phyloP scores from a whole-genome alignment of 2,113 vertebrate genomes.

The Recurvirostra avosetta region DNA sequence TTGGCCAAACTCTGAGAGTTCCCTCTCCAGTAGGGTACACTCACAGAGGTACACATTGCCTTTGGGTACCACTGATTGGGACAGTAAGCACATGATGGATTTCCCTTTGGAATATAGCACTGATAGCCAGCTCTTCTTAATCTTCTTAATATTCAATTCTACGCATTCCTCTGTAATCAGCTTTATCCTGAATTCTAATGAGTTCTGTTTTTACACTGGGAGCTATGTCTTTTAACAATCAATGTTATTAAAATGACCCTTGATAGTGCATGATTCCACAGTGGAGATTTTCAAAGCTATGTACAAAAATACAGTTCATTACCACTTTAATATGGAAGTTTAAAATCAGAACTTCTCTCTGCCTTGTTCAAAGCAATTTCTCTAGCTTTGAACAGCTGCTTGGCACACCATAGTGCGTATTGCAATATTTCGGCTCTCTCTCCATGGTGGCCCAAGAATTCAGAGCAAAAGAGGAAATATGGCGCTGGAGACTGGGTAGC shows the following conservation, averaged over 20 bases:
- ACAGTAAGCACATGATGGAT: neutral
- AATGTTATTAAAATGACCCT: conserved; percentile 70
- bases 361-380: conserved; percentile 50
- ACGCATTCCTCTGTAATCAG: conserved; percentile 59
- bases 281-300: conserved; percentile 49
- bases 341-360: conserved; percentile 50
- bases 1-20: conserved; percentile 71
- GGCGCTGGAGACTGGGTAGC: neutral
- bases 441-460: neutral
- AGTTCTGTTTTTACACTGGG: conserved; percentile 43
- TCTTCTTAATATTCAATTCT: conserved; percentile 71
- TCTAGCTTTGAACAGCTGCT: conserved; percentile 35
- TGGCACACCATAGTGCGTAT: neutral
- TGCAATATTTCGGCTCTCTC: neutral
- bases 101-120: conserved; percentile 63
- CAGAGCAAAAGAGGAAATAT: neutral
- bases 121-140: conserved; percentile 43
- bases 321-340: conserved; percentile 41
- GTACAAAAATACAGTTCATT: conserved; percentile 47
- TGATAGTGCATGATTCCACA: conserved; percentile 1
- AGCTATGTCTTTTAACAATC: conserved; percentile 60
- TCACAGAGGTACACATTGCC: conserved; percentile 59
- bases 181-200: conserved; percentile 67
- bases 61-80: conserved; percentile 73
- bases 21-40: conserved; percentile 34